Conservation (phyloP, 2,113 vertebrate genomes). For the Chamaetylas fuelleborni region DNA sequence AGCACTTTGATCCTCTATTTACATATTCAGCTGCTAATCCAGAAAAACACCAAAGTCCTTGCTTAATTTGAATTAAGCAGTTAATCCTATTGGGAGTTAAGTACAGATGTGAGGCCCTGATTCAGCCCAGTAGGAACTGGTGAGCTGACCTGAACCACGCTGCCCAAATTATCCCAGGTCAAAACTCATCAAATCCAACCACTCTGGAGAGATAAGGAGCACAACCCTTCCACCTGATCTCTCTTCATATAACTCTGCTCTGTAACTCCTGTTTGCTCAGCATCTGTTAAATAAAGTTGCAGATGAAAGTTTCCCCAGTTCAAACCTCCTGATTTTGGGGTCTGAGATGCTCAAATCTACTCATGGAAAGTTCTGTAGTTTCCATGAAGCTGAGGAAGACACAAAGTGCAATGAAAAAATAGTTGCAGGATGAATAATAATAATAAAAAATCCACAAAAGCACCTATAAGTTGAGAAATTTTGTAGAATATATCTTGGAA, state of each 20-base stretch:
- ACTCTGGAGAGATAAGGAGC: not conserved
- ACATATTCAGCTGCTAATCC: conserved; percentile 32
- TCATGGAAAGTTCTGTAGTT: not conserved
- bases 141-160: not conserved
- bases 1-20: conserved; percentile 34
- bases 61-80: conserved; percentile 9
- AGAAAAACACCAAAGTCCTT: conserved; percentile 27
- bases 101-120: not conserved
- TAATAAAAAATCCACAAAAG: not conserved
- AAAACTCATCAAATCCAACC: not conserved
- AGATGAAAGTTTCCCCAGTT: not conserved
- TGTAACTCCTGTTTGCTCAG: not conserved
- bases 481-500: not conserved
- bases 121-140: not conserved
- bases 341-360: not conserved
- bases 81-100: conserved; percentile 11
- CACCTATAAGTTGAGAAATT: not conserved
- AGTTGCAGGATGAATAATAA: not conserved
- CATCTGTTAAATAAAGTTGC: not conserved
- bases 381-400: not conserved
- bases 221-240: not conserved
- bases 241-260: not conserved
- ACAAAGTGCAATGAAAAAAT: not conserved
- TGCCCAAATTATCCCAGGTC: not conserved
- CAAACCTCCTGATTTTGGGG: not conserved